Percentiles rank a stretch among this genome's conserved stretches.
Evolutionary conservation across 2,113 vertebrate species (phyloP).

Genomic region (Sinocyclocheilus grahami): DNA sequence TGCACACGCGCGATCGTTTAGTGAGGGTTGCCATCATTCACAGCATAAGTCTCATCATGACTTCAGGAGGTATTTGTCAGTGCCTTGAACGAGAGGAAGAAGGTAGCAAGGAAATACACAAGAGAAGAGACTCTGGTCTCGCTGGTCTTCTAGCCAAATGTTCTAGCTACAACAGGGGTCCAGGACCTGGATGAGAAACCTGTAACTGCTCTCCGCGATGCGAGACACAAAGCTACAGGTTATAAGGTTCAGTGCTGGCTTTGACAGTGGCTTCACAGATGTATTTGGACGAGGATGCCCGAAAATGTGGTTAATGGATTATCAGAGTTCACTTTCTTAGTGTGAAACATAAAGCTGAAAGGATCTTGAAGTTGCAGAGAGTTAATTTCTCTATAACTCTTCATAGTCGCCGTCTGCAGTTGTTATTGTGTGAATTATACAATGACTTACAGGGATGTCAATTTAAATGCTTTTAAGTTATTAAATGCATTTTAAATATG

Average conservation of each 20-base stretch:
- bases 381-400: background rate
- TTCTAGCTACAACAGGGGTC: background rate
- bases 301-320: background rate
- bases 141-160: no score
- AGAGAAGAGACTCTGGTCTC: background rate
- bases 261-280: background rate
- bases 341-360: background rate
- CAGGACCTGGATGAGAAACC: background rate
- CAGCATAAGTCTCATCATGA: background rate
- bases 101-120: background rate
- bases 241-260: background rate
- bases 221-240: background rate
- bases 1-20: conserved; percentile 45
- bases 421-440: background rate
- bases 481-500: background rate
- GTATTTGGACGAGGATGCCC: background rate
- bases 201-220: background rate
- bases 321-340: background rate
- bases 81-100: conserved; percentile 52
- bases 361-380: background rate
- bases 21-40: conserved; percentile 11
- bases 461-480: background rate
- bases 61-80: conserved; percentile 58
- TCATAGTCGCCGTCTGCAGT: background rate
- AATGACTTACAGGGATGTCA: background rate